Evolutionary conservation across 2,113 vertebrate species (phyloP), one percentile per base, ranked within the genome.

Genomic region (Elgaria multicarinata): DNA sequence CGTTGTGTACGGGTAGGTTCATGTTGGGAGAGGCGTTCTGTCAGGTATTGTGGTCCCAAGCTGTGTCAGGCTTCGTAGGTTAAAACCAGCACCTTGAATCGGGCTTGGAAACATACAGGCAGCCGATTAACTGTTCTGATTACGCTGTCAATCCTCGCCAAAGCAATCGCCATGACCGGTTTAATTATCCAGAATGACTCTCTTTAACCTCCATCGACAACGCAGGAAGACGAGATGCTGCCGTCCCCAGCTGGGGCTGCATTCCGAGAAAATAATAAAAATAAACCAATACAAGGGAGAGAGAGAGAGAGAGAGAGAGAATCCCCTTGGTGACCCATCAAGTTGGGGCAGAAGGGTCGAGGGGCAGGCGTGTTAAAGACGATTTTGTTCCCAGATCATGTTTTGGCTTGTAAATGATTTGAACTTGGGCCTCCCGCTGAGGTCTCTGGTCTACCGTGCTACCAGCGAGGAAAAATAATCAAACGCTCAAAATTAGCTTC

Each of bases 381-480:
- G 13, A 14, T 74, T 50, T 16, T 7, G 64, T 74, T 81, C 42
- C 53, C 16, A 20, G 53, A n/a, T 53, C 31, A 39, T 62, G 66
- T n/a, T 80, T 72, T 42, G 36, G 64, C 67, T 90, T 71, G 66
- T 74, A 86, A 90, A 86, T 74, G 14, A 72, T 50, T 36, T 39
- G 83, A 39, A 14, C 39, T n/a, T 13, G 12, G 26, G 42, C 89
- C 71, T 74, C 77, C 85, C 6, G 24, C 67, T 6, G 77, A 58
- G 89, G 6, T 33, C 42, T 33, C 55, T 36, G 18, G 13, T n/a
- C 83, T 28, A 16, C 39, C 9, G 80, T 18, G 74, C 64, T 80
- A 55, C 83, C 75, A 55, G 82, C 26, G 7, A 85, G 36, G 62
- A 72, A 90, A 89, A 89, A 85, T 78, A 85, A 89, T 79, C 82